Evolutionary conservation across 2,113 vertebrate species (phyloP).

Genomic region (Aramus guarauna): DNA sequence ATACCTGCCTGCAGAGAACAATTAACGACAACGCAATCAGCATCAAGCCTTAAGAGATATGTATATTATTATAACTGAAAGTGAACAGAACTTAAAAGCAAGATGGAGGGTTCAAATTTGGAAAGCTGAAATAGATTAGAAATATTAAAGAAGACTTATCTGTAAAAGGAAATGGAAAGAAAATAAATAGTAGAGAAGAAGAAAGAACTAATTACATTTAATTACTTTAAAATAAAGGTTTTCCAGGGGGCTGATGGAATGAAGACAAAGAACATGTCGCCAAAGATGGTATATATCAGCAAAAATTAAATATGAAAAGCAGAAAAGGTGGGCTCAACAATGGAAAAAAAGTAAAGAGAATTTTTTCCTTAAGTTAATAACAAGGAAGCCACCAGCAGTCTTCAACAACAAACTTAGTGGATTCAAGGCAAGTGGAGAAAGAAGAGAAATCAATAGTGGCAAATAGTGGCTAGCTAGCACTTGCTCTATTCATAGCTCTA

Average conservation of each 20-base stretch:
- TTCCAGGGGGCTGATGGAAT: not conserved
- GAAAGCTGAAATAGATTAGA: not conserved
- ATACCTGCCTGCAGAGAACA: not conserved
- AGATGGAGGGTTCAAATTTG: not conserved
- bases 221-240: not conserved
- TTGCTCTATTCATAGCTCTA: not conserved
- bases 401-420: not conserved
- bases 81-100: not conserved
- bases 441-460: not conserved
- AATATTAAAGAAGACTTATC: not conserved
- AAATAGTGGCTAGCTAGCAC: not conserved
- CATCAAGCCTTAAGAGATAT: not conserved
- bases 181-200: not conserved
- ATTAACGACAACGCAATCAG: not conserved
- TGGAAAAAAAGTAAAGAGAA: not conserved
- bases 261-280: not conserved
- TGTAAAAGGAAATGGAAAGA: not conserved
- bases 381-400: not conserved
- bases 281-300: not conserved
- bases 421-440: not conserved
- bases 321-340: not conserved
- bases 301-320: not conserved
- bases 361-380: not conserved
- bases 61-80: not conserved
- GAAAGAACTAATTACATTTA: not conserved